Percentiles rank a stretch among this genome's conserved stretches.
Evolutionary conservation across 2,888 invertebrate genomes (phyloP).

Genomic region (Lithophane semibrunnea): DNA sequence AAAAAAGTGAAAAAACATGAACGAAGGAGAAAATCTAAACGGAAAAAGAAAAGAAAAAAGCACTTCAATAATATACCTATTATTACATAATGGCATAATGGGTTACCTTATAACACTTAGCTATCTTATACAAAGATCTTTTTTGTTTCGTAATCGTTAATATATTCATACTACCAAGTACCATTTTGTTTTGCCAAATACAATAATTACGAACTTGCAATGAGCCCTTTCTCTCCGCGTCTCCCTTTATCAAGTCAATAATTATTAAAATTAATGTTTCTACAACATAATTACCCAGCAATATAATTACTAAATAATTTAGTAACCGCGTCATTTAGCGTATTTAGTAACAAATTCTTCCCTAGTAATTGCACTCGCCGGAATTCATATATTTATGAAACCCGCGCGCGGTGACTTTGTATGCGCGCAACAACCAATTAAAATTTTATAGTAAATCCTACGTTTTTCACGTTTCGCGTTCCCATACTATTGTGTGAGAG

Average conservation of each 20-base stretch:
- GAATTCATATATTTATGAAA: conserved; percentile 61
- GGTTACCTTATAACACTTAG: not conserved
- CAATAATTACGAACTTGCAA: not conserved
- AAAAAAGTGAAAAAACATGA: not conserved
- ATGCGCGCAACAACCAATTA: conserved; percentile 64
- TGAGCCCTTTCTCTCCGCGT: not conserved
- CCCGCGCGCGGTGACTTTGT: conserved; percentile 59
- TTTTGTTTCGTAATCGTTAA: not conserved
- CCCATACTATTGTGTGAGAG: conserved; percentile 74
- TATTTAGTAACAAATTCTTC: conserved; percentile 63
- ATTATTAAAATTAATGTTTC: conserved; percentile 37
- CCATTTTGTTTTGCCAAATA: conserved; percentile 1
- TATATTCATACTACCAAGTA: not conserved
- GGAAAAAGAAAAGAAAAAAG: not conserved
- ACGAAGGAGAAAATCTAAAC: not conserved
- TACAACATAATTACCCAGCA: conserved; percentile 31
- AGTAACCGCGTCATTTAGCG: conserved; percentile 51
- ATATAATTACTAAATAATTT: conserved; percentile 57
- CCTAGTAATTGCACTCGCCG: conserved; percentile 46
- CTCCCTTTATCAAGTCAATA: conserved; percentile 23
- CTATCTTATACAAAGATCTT: not conserved
- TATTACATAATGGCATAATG: not conserved
- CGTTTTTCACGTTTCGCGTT: conserved; percentile 67
- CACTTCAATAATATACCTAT: not conserved
- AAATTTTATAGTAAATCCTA: conserved; percentile 65